Percentiles rank a stretch among this genome's conserved stretches.
These are phyloP conservation scores for Cylloceria caligata DNA, from an alignment of 2,888 invertebrate species.

Conservation along the genomic window DNA sequence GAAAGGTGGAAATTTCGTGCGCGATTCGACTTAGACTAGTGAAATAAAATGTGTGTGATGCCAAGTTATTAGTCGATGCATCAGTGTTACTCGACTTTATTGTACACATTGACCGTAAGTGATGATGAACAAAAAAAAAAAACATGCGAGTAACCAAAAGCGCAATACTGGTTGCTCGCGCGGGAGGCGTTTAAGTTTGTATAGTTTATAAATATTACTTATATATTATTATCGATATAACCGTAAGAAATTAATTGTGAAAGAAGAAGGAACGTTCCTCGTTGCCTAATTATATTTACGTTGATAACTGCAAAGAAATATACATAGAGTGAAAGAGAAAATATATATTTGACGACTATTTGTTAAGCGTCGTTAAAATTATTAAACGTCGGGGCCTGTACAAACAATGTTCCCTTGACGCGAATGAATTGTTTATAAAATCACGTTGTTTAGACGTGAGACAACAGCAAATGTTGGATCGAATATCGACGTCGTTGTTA, in stretches of 20 bases:
- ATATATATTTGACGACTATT: constrained; percentile 54
- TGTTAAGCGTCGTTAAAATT: constrained; percentile 46
- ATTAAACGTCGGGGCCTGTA: constrained; percentile 28
- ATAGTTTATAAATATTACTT: constrained; percentile 55
- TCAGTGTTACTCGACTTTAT: constrained; percentile 12
- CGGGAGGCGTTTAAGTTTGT: constrained; percentile 58
- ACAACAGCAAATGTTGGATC: neutral
- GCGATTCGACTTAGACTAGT: constrained; percentile 18
- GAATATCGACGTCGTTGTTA: neutral
- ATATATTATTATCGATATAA: constrained; percentile 16
- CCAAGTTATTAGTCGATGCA: constrained; percentile 16
- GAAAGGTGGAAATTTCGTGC: neutral
- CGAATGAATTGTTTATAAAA: neutral
- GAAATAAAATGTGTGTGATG: neutral
- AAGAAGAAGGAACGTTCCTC: constrained; percentile 23
- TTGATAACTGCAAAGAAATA: constrained; percentile 45
- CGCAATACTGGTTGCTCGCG: constrained; percentile 37
- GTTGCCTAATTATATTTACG: constrained; percentile 51
- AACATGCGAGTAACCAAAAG: constrained; percentile 6
- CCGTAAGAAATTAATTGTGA: constrained; percentile 22
- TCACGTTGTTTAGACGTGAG: neutral
- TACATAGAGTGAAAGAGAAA: constrained; percentile 19
- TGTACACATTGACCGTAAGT: constrained; percentile 30
- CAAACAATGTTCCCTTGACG: constrained; percentile 2
- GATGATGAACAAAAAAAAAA: constrained; percentile 11